Evolutionary conservation across 2,797 vertebrate genomes (phyloP), one percentile per base, ranked within the genome.

Genomic region (Percopsis omiscomaycus): DNA sequence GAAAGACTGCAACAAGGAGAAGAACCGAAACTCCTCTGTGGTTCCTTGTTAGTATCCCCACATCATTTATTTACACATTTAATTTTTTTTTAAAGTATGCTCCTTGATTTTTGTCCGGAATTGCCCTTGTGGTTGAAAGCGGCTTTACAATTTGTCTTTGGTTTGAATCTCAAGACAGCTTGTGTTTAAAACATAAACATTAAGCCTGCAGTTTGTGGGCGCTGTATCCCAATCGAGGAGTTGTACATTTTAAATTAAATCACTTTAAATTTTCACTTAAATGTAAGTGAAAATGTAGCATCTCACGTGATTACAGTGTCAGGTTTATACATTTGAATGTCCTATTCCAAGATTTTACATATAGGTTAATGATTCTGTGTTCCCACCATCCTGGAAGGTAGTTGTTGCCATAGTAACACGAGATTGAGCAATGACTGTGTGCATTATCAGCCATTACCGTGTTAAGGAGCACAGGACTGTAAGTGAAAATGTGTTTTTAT

Each of bases 1-100:
- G 90, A 99, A 98, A 85, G 96, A 99, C 82, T 97, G 95, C 89
- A 99, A 99, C 95, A 99, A 99, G 92, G 96, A 97, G 81, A 99
- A 99, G 92, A 99, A 99, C 92, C 95, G 97, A 81, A 99, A 97
- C 85, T 99, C 98, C 82, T 98, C 96, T 1, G 97, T 99, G 11
- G 96, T 99, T 88, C 97, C 97, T 14, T 95, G 98, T 99, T 93
- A 95, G 96, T 90, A 55, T 60, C 70, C 48, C 28, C 45, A 77
- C 66, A 63, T 44, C 65, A 69, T 64, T 61, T 15, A 13, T 48
- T 13, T 15, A 48, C n/a, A 48, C 4, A 48, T 13, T 48, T n/a
- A 4, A 13, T n/a, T 48, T 48, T 15, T 48, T 10, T 48, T 5
- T 8, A 48, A n/a, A 10, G 47, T 15, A 42, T 42, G 37, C 37